These are phyloP conservation scores for Colostygia pectinataria DNA, from an alignment of 2,888 invertebrate genomes.

Conservation along the genomic window DNA sequence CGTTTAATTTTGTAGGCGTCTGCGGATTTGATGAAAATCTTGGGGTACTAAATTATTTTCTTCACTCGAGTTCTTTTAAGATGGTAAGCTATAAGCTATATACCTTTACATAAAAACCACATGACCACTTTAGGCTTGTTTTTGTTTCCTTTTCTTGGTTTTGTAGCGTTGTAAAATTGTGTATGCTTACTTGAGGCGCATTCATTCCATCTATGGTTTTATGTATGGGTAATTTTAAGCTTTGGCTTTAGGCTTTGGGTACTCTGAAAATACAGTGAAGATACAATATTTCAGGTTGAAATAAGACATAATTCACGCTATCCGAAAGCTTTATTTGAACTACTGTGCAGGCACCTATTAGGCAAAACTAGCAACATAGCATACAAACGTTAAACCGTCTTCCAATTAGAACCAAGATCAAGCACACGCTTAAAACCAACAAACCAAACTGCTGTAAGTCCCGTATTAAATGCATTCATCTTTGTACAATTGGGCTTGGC, in stretches of 20 bases:
- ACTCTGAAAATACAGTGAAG: too few relatives aligned
- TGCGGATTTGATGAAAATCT: slow-evolving; percentile 4
- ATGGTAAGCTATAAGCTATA: not conserved
- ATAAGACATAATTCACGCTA: too few relatives aligned
- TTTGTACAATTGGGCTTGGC: slow-evolving; percentile 62
- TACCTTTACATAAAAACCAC: too few relatives aligned
- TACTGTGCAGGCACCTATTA: not conserved
- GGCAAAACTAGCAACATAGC: slow-evolving; percentile 5
- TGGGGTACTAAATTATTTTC: not conserved
- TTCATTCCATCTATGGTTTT: too few relatives aligned
- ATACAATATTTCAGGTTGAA: too few relatives aligned
- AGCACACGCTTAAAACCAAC: slow-evolving; percentile 7
- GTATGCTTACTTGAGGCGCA: too few relatives aligned
- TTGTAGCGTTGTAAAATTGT: too few relatives aligned
- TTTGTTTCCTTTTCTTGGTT: too few relatives aligned
- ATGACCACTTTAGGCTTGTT: too few relatives aligned
- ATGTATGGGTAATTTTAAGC: too few relatives aligned
- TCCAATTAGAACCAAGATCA: slow-evolving; percentile 8
- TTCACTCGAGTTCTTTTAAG: not conserved
- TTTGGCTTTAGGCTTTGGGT: too few relatives aligned
- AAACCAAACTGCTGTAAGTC: slow-evolving; percentile 19
- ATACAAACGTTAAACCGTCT: slow-evolving; percentile 7
- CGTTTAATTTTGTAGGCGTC: slow-evolving; percentile 10
- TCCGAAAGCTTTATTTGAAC: not conserved
- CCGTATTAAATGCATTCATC: slow-evolving; percentile 35